Base-by-base conservation (phyloP, 2,888 invertebrate species). In the Cistogaster globosa region DNA sequence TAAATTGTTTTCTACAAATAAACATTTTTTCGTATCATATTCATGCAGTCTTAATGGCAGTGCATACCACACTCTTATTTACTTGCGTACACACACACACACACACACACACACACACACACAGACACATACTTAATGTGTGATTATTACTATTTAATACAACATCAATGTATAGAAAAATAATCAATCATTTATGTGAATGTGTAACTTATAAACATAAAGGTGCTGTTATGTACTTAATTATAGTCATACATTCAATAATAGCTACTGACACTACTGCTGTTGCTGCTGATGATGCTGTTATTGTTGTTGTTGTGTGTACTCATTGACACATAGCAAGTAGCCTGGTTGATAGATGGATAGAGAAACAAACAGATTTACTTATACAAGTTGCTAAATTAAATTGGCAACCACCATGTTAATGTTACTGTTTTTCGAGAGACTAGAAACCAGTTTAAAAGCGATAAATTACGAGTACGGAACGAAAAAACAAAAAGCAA, bases 161-260 rank as follows among this genome's bases (percentile, higher is more conserved):
- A 63, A 26, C 82, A 65, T 82, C 82, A 71, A 82, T 69, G 48
- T 65, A 82, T 69, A 45, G 71, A 53, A 65, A 83, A 67, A 60
- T 53, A 71, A 83, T 83, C 82, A 83, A 83, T 83, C 82, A 83
- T 83, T 83, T 45, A 53, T 72, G 48, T 72, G 53, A 53, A 53
- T 53, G 18, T 53, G 51, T 53, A 18, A 53, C 14, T n/a, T 18
- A 36, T 16, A 71, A 26, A n/a, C 58, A 32, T 48, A n/a, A 53
- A 53, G 51, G 51, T 20, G 51, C 51, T 53, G 18, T 53, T 53
- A 11, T 26, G 1, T n/a, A 63, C 63, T 48, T 11, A 12, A 18
- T 42, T 48, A 20, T 20, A 53, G 51, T 53, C 51, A 42, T n/a
- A 12, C 55, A 38, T 60, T 62, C 63, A 71, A 42, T 69, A 69